These are phyloP conservation scores for Gymnocheta viridis DNA, from an alignment of 2,888 invertebrate species.

Conservation along the genomic window DNA sequence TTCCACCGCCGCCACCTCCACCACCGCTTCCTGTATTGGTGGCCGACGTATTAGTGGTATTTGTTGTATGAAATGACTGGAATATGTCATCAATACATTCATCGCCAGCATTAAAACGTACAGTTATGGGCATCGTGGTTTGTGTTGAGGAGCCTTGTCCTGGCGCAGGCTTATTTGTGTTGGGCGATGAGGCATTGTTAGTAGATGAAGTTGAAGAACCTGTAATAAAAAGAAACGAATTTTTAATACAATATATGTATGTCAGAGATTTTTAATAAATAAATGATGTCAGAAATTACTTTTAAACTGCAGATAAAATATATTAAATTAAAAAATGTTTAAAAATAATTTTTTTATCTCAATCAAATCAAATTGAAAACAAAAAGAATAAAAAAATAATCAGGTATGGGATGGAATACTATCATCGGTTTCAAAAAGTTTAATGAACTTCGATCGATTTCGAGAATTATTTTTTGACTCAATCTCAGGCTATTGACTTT, in stretches of 20 bases:
- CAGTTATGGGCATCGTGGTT: constrained; percentile 79
- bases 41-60: constrained; percentile 68
- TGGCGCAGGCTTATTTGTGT: constrained; percentile 70
- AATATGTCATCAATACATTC: constrained; percentile 81
- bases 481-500: no score
- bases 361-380: no score
- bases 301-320: neutral
- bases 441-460: no score
- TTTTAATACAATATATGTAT: no score
- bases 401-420: no score
- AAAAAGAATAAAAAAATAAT: no score
- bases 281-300: neutral
- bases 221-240: constrained; percentile 6
- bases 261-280: neutral
- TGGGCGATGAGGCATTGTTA: constrained; percentile 64
- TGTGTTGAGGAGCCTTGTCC: constrained; percentile 74
- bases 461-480: no score
- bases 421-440: no score
- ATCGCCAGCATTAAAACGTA: constrained; percentile 81
- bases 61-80: constrained; percentile 79
- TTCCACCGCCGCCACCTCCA: constrained; percentile 71
- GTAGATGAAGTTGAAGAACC: constrained; percentile 64
- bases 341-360: no score
- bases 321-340: neutral
- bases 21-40: constrained; percentile 71